phyloP scores from a whole-genome alignment of 2,888 invertebrate genomes.

The Miltochrista miniata region DNA sequence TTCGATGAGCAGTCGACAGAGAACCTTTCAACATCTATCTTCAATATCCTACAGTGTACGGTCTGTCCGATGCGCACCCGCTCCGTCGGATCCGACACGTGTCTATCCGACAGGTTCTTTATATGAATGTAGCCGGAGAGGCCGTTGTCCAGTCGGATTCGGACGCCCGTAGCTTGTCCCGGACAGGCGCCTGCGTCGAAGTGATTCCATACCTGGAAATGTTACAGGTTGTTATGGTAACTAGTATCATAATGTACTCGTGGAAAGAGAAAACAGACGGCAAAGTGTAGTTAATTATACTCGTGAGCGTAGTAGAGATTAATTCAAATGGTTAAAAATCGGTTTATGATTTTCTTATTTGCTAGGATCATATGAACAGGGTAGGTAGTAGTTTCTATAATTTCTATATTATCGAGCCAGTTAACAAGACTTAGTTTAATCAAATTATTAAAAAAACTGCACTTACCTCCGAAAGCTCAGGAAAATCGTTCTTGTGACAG shows the following conservation, averaged over 20 bases:
- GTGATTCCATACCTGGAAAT: constrained; percentile 94
- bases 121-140: constrained; percentile 96
- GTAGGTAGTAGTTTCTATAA: too few species aligned
- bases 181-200: constrained; percentile 98
- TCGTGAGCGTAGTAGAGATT: too few species aligned
- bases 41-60: constrained; percentile 95
- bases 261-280: too few species aligned
- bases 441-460: too few species aligned
- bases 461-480: constrained; percentile 92
- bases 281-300: too few species aligned
- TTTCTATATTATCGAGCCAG: too few species aligned
- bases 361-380: too few species aligned
- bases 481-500: constrained; percentile 97
- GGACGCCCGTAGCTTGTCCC: constrained; percentile 97
- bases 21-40: constrained; percentile 97
- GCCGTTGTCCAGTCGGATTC: constrained; percentile 95
- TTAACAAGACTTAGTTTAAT: too few species aligned
- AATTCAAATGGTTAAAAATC: too few species aligned
- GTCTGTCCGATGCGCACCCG: constrained; percentile 93
- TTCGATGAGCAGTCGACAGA: constrained; percentile 96
- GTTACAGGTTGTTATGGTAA: too few species aligned
- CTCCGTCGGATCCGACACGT: constrained; percentile 96
- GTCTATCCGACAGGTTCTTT: constrained; percentile 96
- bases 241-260: too few species aligned
- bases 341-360: too few species aligned